Conservation (phyloP, 1,140 invertebrate species). For the Metopolophium dirhodum region DNA sequence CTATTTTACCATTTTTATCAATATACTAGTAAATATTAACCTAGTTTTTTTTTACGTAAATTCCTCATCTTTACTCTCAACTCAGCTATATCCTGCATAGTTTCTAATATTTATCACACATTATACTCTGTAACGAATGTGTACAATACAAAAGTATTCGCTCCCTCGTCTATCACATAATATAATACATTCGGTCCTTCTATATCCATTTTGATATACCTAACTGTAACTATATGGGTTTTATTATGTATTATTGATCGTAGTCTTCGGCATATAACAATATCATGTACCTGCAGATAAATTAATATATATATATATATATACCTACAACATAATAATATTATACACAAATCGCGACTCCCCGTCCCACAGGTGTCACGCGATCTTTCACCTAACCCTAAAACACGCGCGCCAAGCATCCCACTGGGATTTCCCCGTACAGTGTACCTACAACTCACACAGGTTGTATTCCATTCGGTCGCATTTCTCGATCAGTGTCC, state of each 20-base stretch:
- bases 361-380: conserved; percentile 7
- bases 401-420: neutral
- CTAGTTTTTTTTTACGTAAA: neutral
- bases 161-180: neutral
- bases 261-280: neutral
- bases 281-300: neutral
- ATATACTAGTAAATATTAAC: no score
- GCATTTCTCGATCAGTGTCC: neutral
- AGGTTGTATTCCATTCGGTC: neutral
- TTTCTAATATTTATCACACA: no score
- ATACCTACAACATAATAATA: neutral
- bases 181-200: neutral
- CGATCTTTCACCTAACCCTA: neutral
- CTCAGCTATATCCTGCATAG: neutral
- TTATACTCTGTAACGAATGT: no score
- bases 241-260: no score
- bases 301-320: neutral
- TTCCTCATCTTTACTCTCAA: neutral
- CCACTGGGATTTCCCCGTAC: neutral
- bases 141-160: no score
- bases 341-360: neutral
- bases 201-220: neutral
- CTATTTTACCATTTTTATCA: neutral
- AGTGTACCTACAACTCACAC: neutral
- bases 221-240: no score